A percentile compares a stretch with the other conserved stretches of the same genome.
These are phyloP conservation scores for Ormyrus nitidulus DNA, from an alignment of 2,888 invertebrate genomes.

Conservation along the genomic window DNA sequence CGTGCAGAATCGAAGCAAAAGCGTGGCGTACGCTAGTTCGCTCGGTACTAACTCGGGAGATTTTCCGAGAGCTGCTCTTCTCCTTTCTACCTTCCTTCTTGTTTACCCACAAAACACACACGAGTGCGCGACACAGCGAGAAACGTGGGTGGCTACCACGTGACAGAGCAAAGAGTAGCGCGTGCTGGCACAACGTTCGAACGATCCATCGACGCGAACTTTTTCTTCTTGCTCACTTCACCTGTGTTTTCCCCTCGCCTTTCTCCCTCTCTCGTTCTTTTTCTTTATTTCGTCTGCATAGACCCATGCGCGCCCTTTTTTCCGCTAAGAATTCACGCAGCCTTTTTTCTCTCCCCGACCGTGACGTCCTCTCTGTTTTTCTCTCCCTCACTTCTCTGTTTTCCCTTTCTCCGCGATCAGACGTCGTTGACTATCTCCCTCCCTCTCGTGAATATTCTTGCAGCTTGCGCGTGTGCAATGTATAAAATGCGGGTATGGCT, in stretches of 20 bases:
- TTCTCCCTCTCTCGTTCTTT: not conserved
- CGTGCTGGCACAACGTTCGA: constrained; percentile 50
- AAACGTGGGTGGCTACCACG: constrained; percentile 75
- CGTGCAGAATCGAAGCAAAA: no score
- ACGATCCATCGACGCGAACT: constrained; percentile 33
- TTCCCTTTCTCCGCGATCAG: not conserved
- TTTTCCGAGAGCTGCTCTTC: constrained; percentile 3
- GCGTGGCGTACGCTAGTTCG: no score
- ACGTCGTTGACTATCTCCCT: not conserved
- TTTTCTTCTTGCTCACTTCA: not conserved
- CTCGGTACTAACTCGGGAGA: no score
- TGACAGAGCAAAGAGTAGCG: constrained; percentile 59
- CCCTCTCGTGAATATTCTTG: not conserved
- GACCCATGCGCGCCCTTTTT: not conserved
- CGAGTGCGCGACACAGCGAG: constrained; percentile 67
- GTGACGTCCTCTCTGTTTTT: constrained; percentile 32
- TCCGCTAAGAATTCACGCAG: not conserved
- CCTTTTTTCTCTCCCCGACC: not conserved
- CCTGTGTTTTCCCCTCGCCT: not conserved
- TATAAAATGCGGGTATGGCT: constrained; percentile 19
- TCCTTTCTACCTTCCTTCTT: constrained; percentile 54
- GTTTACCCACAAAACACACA: constrained; percentile 72
- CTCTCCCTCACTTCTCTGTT: not conserved
- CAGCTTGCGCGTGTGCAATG: constrained; percentile 22
- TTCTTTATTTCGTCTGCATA: not conserved